Percentiles rank a stretch among this genome's conserved stretches.
phyloP scores from a whole-genome alignment of 2,113 vertebrate genomes.

The Pluvianellus socialis region DNA sequence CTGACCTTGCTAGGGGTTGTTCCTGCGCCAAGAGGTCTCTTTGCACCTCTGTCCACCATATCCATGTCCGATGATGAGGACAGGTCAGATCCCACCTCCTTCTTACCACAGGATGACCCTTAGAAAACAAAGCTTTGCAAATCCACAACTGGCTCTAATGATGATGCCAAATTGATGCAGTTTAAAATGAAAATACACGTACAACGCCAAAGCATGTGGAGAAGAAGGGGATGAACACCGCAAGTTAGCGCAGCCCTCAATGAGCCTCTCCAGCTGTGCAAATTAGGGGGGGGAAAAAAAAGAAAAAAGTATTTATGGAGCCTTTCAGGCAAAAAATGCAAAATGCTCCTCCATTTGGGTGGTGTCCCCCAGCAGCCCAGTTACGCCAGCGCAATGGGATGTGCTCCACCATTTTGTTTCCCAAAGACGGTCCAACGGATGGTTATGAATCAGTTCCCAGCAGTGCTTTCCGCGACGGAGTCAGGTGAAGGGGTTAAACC shows the following conservation, averaged over 20 bases:
- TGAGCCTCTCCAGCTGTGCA: not conserved
- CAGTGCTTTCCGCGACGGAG: not conserved
- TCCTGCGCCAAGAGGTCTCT: not conserved
- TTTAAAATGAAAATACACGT: not conserved
- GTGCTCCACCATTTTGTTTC: not conserved
- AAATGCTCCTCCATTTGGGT: not conserved
- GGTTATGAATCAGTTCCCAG: fast-evolving
- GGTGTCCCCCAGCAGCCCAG: not conserved
- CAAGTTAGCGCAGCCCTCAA: fast-evolving
- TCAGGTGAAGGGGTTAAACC: conserved; percentile 77
- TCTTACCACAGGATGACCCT: not conserved
- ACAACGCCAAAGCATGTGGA: not conserved
- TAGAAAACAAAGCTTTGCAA: not conserved
- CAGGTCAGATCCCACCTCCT: not conserved
- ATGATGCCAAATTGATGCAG: fast-evolving
- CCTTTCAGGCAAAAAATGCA: not conserved
- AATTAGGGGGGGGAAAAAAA: not conserved
- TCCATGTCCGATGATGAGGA: not conserved
- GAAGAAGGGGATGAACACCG: not conserved
- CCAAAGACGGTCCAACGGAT: not conserved
- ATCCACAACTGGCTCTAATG: not conserved
- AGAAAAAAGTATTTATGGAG: not conserved
- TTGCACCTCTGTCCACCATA: not conserved
- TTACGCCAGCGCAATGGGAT: not conserved
- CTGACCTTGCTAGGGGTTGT: not conserved